A percentile compares a stretch with the other conserved stretches of the same genome.
Conservation (phyloP, 2,797 vertebrate genomes). For the Prunella strophiata region DNA sequence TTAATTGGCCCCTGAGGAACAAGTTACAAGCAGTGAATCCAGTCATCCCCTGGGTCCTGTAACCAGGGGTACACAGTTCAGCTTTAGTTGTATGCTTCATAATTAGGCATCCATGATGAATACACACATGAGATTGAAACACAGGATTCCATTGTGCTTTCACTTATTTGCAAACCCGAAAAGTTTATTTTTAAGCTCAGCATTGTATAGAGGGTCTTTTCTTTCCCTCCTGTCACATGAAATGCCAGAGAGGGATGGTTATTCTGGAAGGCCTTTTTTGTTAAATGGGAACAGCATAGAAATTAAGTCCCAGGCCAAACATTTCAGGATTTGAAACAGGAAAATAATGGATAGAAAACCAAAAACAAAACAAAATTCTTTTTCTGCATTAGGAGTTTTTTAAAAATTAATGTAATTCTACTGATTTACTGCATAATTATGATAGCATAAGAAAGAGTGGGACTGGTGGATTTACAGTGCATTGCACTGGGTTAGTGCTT, state of each 20-base stretch:
- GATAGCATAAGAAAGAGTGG: not conserved
- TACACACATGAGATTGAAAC: slow-evolving; percentile 13
- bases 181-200: slow-evolving; percentile 65
- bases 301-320: slow-evolving; percentile 4
- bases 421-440: not conserved
- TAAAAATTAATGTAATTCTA: not conserved
- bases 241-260: slow-evolving; percentile 48
- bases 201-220: slow-evolving; percentile 40
- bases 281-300: not conserved
- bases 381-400: not conserved
- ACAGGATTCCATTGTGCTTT: slow-evolving; percentile 50
- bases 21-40: slow-evolving; percentile 47
- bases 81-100: slow-evolving; percentile 43
- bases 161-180: slow-evolving; percentile 48
- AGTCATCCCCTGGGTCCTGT: slow-evolving; percentile 23
- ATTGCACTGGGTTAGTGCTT: not conserved
- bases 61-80: slow-evolving; percentile 45
- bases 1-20: slow-evolving; percentile 23
- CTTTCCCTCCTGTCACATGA: slow-evolving; percentile 45
- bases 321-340: not conserved
- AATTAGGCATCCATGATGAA: slow-evolving; percentile 57
- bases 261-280: slow-evolving; percentile 12
- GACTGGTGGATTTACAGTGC: not conserved
- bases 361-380: not conserved
- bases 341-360: not conserved